Percentiles rank a stretch among this genome's conserved stretches.
phyloP scores from a whole-genome alignment of 2,113 vertebrate species.

The Epinephelus lanceolatus region DNA sequence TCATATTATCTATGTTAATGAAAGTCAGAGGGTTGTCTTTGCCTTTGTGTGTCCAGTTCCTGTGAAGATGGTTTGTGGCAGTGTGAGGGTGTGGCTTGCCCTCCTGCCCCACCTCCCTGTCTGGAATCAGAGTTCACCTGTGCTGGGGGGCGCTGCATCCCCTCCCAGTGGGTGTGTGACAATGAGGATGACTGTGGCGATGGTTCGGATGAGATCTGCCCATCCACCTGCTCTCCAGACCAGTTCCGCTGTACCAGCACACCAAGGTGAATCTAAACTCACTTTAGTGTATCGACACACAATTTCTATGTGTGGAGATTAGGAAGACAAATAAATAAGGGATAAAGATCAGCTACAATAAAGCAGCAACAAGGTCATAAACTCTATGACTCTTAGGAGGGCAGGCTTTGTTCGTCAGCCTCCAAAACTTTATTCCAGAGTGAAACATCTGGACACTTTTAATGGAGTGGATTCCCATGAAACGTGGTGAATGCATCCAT shows the following conservation, averaged over 20 bases:
- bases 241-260: conserved; percentile 82
- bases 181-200: conserved; percentile 92
- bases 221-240: conserved; percentile 78
- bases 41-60: conserved; percentile 79
- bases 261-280: conserved; percentile 41
- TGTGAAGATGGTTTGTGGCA: conserved; percentile 87
- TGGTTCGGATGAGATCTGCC: conserved; percentile 91
- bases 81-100: conserved; percentile 81
- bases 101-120: conserved; percentile 68
- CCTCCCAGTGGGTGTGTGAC: conserved; percentile 90
- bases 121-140: conserved; percentile 86
- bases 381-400: no score
- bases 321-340: background rate
- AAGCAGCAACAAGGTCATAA: no score
- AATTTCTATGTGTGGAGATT: background rate
- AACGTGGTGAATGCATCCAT: background rate
- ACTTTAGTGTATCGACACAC: background rate
- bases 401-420: background rate
- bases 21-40: background rate
- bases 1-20: background rate
- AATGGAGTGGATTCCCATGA: background rate
- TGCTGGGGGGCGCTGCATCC: conserved; percentile 86
- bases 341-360: background rate
- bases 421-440: background rate
- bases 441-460: background rate